phyloP scores from a whole-genome alignment of 2,797 vertebrate species.

The Schizothorax lantsangensis region DNA sequence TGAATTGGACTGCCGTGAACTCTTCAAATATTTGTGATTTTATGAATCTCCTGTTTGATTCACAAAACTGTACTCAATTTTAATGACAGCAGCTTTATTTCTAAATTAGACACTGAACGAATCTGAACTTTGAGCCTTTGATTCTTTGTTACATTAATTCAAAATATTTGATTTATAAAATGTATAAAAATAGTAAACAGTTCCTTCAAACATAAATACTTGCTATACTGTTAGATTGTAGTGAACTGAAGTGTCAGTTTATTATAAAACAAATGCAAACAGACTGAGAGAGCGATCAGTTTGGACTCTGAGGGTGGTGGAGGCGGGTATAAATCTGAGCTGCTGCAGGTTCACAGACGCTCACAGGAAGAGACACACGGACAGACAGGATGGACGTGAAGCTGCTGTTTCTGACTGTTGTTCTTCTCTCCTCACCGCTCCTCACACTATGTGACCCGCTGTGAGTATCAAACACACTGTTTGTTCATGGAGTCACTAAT shows the following conservation, averaged over 20 bases:
- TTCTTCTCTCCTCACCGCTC: conserved; percentile 12
- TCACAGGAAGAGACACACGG: background rate
- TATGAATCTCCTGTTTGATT: background rate
- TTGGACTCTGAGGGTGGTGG: background rate
- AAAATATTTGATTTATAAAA: too few relatives aligned
- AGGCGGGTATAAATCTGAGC: background rate
- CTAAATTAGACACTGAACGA: background rate
- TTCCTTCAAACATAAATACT: background rate
- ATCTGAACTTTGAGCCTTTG: background rate
- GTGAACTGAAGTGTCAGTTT: background rate
- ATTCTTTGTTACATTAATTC: background rate
- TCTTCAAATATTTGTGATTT: background rate
- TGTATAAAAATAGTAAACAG: too few relatives aligned
- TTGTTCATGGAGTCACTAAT: background rate
- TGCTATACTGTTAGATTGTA: background rate
- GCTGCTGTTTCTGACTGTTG: conserved; percentile 6
- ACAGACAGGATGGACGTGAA: conserved; percentile 17
- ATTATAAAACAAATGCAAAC: too few relatives aligned
- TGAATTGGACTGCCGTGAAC: conserved; percentile 8
- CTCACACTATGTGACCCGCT: conserved; percentile 25
- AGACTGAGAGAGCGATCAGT: background rate
- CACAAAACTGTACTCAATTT: background rate
- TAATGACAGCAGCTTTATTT: background rate
- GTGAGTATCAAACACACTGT: conserved; percentile 13
- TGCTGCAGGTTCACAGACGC: background rate